A percentile compares a stretch with the other conserved stretches of the same genome.
These are phyloP conservation scores for Oryzias dopingdopingensis DNA, from an alignment of 2,797 vertebrate species.

Conservation along the genomic window DNA sequence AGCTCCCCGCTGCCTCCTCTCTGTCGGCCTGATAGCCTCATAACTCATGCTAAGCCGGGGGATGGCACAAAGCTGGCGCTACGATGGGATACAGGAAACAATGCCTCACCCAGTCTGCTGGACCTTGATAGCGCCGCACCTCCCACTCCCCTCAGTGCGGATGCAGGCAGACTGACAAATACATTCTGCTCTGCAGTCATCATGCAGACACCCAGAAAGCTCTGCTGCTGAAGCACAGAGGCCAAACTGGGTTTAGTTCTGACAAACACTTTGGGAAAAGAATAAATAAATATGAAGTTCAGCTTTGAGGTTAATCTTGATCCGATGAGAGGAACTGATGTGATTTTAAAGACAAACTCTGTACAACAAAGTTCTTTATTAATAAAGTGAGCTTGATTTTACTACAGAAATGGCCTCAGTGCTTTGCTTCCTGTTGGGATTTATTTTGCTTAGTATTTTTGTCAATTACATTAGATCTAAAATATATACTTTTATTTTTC, in stretches of 20 bases:
- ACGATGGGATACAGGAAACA: conserved; percentile 57
- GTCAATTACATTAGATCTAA: no score
- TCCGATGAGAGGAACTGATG: no score
- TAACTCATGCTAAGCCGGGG: conserved; percentile 54
- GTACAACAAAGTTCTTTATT: no score
- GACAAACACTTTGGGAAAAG: no score
- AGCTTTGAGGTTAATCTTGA: no score
- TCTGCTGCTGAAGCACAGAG: conserved; percentile 18
- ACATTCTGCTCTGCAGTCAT: conserved; percentile 49
- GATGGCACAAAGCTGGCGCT: conserved; percentile 56
- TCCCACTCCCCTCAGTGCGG: conserved; percentile 22
- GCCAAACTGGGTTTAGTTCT: conserved; percentile 28
- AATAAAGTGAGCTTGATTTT: no score
- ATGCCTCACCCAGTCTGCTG: conserved; percentile 45
- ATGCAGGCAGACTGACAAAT: conserved; percentile 35
- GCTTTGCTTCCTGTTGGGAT: no score
- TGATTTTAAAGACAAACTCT: no score
- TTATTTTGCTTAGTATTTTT: no score
- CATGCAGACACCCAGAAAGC: conserved; percentile 36
- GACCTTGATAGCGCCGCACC: conserved; percentile 47
- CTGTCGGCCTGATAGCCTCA: conserved; percentile 42
- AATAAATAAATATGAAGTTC: no score
- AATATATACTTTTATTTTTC: no score
- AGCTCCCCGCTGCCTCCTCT: conserved; percentile 27
- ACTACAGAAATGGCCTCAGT: no score